Base-by-base conservation (phyloP, 2,113 vertebrate species). In the Stictonetta naevosa region DNA sequence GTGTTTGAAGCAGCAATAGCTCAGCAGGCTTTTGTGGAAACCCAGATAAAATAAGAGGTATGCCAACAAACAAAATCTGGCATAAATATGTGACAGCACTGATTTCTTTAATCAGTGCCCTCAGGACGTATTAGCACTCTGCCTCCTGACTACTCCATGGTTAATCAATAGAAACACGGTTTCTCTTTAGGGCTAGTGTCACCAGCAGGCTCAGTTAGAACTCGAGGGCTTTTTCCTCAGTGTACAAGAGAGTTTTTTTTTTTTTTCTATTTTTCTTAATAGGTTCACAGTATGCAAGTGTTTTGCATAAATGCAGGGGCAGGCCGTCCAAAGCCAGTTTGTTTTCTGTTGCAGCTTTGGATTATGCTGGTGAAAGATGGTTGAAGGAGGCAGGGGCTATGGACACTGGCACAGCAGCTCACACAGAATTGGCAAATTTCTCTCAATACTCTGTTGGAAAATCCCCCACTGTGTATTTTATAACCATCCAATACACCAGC, bases 131-230 rank as follows among this genome's bases (percentile, higher is more conserved):
- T 89, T 83, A 94, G 69, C 18, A 12, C 78, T 86, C 72, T 83
- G 79, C 59, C 80, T 94, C 71, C 83, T 85, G 76, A 67, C 55
- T 89, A 17, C 78, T 82, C 50, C 6, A 28, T 23, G 62, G 86
- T 86, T 75, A 86, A 88, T 96, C 95, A 87, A 84, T 93, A 81
- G 62, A 93, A 97, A 92, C 0, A 3, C 69, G 75, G 86, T 79
- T 96, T 95, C 89, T 69, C 92, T 95, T 88, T 79, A 95, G 88
- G 92, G 77, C 77, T 92, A 92, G 53, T 87, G 88, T 82, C 94
- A 91, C 77, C 83, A 93, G 74, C 78, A 92, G 96, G 77, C 83
- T 69, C 69, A 63, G 48, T 52, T 63, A 59, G 75, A 64, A 28
- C 79, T 90, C 55, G 55, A 42, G 62, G 80, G 77, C 84, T 86